These are phyloP conservation scores for Polyploca ridens DNA, from an alignment of 2,888 invertebrate genomes.

Conservation along the genomic window DNA sequence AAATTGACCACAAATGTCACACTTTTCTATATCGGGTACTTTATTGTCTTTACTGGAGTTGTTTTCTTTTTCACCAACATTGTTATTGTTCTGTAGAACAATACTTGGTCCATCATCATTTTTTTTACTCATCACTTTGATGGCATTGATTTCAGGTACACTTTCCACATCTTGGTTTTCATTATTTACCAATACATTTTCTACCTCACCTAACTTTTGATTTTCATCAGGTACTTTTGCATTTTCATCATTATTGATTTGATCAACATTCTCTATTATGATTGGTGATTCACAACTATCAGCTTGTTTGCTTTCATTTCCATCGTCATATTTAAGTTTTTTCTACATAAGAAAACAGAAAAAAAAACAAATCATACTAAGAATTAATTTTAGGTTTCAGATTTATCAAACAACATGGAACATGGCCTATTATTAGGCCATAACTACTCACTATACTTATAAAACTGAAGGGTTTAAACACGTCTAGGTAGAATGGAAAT, in stretches of 20 bases:
- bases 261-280: background rate
- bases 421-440: too few relatives aligned
- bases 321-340: constrained; percentile 45
- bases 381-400: background rate
- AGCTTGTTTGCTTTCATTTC: background rate
- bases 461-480: too few relatives aligned
- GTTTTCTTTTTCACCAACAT: constrained; percentile 17
- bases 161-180: constrained; percentile 12
- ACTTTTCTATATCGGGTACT: constrained; percentile 61
- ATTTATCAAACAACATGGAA: too few relatives aligned
- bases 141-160: background rate
- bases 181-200: background rate
- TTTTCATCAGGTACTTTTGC: constrained; percentile 17
- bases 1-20: constrained; percentile 75
- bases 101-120: constrained; percentile 8
- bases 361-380: constrained; percentile 19
- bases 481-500: too few relatives aligned
- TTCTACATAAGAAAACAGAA: constrained; percentile 46
- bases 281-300: background rate
- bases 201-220: constrained; percentile 17
- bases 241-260: constrained; percentile 20
- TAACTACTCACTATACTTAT: too few relatives aligned
- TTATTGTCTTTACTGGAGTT: constrained; percentile 23
- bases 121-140: constrained; percentile 10
- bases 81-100: constrained; percentile 8